Evolutionary conservation across 2,113 vertebrate genomes (phyloP).

Genomic region (Lepus timidus): DNA sequence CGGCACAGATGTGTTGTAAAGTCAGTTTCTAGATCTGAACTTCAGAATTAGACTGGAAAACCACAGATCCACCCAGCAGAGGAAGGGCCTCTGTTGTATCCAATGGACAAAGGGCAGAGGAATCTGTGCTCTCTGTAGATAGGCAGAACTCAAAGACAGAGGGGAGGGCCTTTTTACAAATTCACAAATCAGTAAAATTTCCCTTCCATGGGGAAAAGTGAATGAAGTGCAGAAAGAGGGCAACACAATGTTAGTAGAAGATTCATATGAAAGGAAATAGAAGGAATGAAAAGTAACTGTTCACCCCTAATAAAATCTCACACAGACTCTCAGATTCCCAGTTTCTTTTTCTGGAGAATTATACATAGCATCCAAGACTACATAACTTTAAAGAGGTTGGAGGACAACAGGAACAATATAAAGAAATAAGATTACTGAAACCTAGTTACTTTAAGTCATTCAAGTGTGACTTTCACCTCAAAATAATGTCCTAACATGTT

Average conservation of each 20-base stretch:
- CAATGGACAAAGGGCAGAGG: background rate
- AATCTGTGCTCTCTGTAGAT: background rate
- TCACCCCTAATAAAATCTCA: background rate
- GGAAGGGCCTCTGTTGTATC: background rate
- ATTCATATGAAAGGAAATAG: background rate
- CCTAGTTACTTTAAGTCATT: background rate
- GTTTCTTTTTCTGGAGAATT: background rate
- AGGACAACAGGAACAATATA: background rate
- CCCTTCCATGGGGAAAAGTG: background rate
- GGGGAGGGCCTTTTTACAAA: background rate
- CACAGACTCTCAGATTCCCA: background rate
- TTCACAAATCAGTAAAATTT: background rate
- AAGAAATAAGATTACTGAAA: background rate
- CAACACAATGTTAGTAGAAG: slow-evolving; percentile 2
- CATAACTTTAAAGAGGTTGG: background rate
- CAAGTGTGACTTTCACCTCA: background rate
- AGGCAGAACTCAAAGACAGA: background rate
- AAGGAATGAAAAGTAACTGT: background rate
- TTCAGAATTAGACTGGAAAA: slow-evolving; percentile 27
- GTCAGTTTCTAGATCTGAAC: background rate
- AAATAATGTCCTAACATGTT: background rate
- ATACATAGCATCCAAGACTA: background rate
- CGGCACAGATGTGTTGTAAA: background rate
- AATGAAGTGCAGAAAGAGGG: background rate
- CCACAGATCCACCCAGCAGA: background rate